phyloP scores from a whole-genome alignment of 2,113 vertebrate species.

The Stictonetta naevosa region DNA sequence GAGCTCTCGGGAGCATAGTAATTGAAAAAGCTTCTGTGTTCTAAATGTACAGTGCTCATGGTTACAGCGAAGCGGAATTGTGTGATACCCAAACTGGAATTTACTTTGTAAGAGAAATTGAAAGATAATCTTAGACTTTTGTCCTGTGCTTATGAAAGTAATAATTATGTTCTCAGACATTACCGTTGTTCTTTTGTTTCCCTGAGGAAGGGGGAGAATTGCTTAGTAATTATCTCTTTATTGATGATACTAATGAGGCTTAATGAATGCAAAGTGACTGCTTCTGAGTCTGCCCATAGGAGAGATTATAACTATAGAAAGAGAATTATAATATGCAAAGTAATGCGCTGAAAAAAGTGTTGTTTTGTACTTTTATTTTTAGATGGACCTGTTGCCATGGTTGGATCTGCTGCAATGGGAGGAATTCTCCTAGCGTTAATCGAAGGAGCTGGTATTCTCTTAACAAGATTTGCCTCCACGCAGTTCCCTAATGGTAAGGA shows the following conservation, averaged over 20 bases:
- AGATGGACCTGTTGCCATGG: conserved; percentile 96
- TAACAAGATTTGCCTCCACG: conserved; percentile 92
- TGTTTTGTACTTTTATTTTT: neutral
- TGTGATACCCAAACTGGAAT: neutral
- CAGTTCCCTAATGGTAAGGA: conserved; percentile 92
- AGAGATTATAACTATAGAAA: neutral
- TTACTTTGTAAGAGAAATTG: neutral
- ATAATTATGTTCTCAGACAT: neutral
- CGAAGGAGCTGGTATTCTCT: conserved; percentile 93
- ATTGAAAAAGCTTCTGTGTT: neutral
- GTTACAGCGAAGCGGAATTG: neutral
- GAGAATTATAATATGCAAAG: neutral
- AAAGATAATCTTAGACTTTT: neutral
- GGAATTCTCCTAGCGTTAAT: conserved; percentile 94
- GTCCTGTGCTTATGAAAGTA: neutral
- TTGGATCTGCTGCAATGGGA: conserved; percentile 94
- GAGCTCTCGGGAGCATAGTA: neutral
- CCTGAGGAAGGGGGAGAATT: neutral
- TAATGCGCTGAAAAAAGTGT: neutral
- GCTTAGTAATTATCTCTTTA: neutral
- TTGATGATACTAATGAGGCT: neutral
- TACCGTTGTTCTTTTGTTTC: neutral
- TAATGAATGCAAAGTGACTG: neutral
- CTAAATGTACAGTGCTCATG: neutral
- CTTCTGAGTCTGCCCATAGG: neutral